Conservation (phyloP, 2,888 invertebrate species). For the Apoda limacodes region DNA sequence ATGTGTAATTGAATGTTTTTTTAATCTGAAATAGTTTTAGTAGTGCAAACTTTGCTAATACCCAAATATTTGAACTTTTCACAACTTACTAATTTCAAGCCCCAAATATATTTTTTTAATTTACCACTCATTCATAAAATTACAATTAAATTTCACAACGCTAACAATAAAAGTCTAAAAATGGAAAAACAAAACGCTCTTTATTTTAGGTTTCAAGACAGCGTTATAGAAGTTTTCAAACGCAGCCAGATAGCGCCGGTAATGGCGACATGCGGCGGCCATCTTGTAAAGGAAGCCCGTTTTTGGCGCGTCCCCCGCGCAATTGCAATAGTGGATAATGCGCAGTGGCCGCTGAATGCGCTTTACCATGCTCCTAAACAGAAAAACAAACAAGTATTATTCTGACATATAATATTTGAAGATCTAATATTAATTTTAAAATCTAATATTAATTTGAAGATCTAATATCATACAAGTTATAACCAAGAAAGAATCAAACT, state of each 20-base stretch:
- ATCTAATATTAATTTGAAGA: too few relatives aligned
- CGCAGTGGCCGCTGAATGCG: conserved; percentile 25
- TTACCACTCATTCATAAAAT: conserved; percentile 15
- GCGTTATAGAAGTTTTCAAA: conserved; percentile 48
- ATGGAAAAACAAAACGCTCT: conserved; percentile 51
- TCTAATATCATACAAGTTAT: too few relatives aligned
- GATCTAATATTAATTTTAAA: too few relatives aligned
- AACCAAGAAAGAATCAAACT: too few relatives aligned
- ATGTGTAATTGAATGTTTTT: too few relatives aligned
- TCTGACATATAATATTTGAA: too few relatives aligned
- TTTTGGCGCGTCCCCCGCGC: conserved; percentile 17
- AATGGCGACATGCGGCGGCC: conserved; percentile 36
- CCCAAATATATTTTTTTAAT: too few relatives aligned
- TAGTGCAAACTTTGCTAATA: too few relatives aligned
- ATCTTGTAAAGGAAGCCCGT: conserved; percentile 28
- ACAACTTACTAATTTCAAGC: too few relatives aligned
- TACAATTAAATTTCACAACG: conserved; percentile 13
- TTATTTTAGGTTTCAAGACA: conserved; percentile 43
- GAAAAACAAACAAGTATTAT: too few relatives aligned
- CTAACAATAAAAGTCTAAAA: conserved; percentile 28
- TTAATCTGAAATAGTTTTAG: too few relatives aligned
- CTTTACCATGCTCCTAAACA: conserved; percentile 46
- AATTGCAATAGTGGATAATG: conserved; percentile 7
- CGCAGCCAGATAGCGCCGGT: conserved; percentile 35
- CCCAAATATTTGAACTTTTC: too few relatives aligned